Base-by-base conservation (phyloP, 2,113 vertebrate species). In the Lampris megalopsis region DNA sequence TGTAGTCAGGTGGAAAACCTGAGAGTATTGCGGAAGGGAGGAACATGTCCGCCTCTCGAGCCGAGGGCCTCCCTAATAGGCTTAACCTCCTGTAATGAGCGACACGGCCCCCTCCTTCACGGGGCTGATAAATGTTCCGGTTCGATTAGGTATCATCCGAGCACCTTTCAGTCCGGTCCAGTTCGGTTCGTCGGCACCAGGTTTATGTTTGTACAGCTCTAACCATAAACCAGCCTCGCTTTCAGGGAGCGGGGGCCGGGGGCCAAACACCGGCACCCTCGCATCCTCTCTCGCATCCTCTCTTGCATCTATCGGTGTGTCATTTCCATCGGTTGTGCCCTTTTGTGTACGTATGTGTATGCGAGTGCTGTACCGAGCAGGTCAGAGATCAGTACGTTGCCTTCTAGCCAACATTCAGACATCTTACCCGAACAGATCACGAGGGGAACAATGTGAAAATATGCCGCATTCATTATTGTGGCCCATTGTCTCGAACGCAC, bases 201-300 rank as follows among this genome's bases (percentile, higher is more conserved):
- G 35, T 56, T 54, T 3, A 1, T 62, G 37, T 45, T 10, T 60
- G 58, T 8, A 6, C 40, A 8, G 60, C 9, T 61, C 24, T 11
- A 3, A 5, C 65, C 68, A 43, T 81, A 63, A 83, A 71, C 70
- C 9, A 42, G 66, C 57, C 67, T 43, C 45, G 40, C 11, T 53
- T 68, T 66, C 42, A 80, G 69, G 71, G 60, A 52, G 38, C 71
- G 65, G 57, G 78, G 60, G 38, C 54, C 6, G 52, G 41, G 24
- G 56, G 73, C 41, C 75, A 86, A 90, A 86, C 87, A 85, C 86
- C 83, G 87, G 66, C 83, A 78, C 79, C 87, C 73, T 83, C 84
- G 84, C 2, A 7, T 64, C 40, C 42, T 81, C 48, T 56, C 40
- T 63, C 41, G 84, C 2, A 7, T 64, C 40, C 42, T 81, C 48